Evolutionary conservation across 1,140 invertebrate species (phyloP).

Genomic region (Campoletis sonorensis): DNA sequence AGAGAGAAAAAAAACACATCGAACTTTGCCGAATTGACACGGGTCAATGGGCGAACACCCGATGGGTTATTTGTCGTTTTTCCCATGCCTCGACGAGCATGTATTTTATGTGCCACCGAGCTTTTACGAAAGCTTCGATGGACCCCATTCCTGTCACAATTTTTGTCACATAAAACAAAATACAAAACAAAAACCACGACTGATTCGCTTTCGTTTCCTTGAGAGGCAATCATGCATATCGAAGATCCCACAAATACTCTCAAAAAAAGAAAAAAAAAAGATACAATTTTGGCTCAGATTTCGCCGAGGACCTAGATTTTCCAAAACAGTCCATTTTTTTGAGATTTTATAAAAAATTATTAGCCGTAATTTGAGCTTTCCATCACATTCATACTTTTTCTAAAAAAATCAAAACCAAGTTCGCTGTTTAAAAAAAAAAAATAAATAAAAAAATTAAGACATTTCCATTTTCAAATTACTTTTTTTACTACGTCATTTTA

Average conservation of each 20-base stretch:
- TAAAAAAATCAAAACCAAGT: too few species aligned
- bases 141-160: constrained; percentile 34
- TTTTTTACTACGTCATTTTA: too few species aligned
- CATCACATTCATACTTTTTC: too few species aligned
- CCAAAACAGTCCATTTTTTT: too few species aligned
- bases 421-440: too few species aligned
- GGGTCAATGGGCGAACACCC: constrained; percentile 51
- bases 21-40: constrained; percentile 61
- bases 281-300: too few species aligned
- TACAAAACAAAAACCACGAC: background rate
- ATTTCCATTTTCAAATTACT: too few species aligned
- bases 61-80: constrained; percentile 61
- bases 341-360: too few species aligned
- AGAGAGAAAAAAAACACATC: constrained; percentile 13
- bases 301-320: too few species aligned
- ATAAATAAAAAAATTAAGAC: too few species aligned
- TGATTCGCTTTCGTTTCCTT: background rate
- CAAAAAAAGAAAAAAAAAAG: too few species aligned
- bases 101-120: constrained; percentile 62
- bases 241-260: background rate
- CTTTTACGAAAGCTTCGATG: constrained; percentile 55
- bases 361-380: too few species aligned
- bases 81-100: constrained; percentile 56
- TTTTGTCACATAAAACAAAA: constrained; percentile 10
- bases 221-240: background rate